phyloP scores from a whole-genome alignment of 2,888 invertebrate genomes.

The Catocala fraxini region DNA sequence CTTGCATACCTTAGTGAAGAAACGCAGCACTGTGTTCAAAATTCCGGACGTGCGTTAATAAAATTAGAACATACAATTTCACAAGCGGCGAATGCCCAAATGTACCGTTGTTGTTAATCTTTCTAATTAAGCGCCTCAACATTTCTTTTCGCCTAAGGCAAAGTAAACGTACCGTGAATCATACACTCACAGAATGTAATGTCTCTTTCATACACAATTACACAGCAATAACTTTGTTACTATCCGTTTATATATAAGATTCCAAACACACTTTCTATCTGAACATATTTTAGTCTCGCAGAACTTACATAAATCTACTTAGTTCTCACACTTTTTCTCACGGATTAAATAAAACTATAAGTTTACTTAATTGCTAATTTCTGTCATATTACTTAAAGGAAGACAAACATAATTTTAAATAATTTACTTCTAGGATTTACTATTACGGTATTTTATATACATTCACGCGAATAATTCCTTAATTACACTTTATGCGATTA shows the following conservation, averaged over 20 bases:
- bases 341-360: constrained; percentile 14
- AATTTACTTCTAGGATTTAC: constrained; percentile 5
- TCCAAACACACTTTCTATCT: constrained; percentile 52
- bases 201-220: constrained; percentile 51
- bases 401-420: not conserved
- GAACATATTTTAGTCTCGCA: constrained; percentile 42
- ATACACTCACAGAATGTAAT: constrained; percentile 41
- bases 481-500: constrained; percentile 37
- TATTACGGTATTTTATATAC: constrained; percentile 3
- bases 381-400: constrained; percentile 9
- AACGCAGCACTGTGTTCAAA: constrained; percentile 22
- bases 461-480: constrained; percentile 24
- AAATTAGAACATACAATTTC: constrained; percentile 48
- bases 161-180: constrained; percentile 42
- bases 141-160: constrained; percentile 43
- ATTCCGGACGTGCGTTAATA: constrained; percentile 35
- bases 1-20: constrained; percentile 26
- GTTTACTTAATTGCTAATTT: constrained; percentile 13
- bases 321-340: constrained; percentile 22
- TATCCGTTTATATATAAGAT: constrained; percentile 31
- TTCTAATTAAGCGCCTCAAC: constrained; percentile 58
- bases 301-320: constrained; percentile 36
- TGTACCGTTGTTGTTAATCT: constrained; percentile 52
- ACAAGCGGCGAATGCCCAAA: constrained; percentile 39
- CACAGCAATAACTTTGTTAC: constrained; percentile 38